Evolutionary conservation across 35 echinoderm and acorn worm genomes (phyloP).

Genomic region (Lytechinus variegatus): DNA sequence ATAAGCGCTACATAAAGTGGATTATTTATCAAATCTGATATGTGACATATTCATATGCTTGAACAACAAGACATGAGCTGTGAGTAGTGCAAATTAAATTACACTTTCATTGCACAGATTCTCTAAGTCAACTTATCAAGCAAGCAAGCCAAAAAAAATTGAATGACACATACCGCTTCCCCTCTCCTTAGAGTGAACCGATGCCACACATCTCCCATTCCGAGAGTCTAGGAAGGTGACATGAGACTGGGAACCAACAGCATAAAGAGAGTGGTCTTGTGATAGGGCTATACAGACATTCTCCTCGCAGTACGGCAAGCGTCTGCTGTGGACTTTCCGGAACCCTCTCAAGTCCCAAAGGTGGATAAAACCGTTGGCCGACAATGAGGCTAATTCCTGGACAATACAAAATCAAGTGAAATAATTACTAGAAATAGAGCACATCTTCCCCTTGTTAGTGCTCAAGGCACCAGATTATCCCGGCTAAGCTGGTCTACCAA

Average conservation of each 20-base stretch:
- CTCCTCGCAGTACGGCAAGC: constrained; percentile 73
- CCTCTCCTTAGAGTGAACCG: constrained; percentile 69
- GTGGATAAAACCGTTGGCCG: constrained; percentile 77
- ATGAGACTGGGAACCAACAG: constrained; percentile 93
- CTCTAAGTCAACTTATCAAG: background rate
- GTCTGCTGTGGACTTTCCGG: constrained; percentile 42
- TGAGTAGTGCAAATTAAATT: no score
- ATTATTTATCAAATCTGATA: no score
- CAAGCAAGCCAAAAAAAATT: constrained; percentile 1
- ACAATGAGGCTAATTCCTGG: constrained; percentile 84
- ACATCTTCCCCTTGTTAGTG: no score
- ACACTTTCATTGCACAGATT: no score
- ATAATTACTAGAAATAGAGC: background rate
- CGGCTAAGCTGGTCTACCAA: no score
- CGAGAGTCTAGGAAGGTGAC: constrained; percentile 84
- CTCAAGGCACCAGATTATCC: no score
- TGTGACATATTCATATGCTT: no score
- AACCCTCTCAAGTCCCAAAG: constrained; percentile 75
- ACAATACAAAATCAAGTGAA: background rate
- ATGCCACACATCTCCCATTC: constrained; percentile 57
- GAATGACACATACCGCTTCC: constrained; percentile 84
- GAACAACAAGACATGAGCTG: no score
- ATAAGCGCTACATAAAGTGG: no score
- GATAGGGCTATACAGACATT: constrained; percentile 88
- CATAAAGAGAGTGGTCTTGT: constrained; percentile 85